Evolutionary conservation across 2,888 invertebrate species (phyloP).

Genomic region (Eugnorisma glareosa): DNA sequence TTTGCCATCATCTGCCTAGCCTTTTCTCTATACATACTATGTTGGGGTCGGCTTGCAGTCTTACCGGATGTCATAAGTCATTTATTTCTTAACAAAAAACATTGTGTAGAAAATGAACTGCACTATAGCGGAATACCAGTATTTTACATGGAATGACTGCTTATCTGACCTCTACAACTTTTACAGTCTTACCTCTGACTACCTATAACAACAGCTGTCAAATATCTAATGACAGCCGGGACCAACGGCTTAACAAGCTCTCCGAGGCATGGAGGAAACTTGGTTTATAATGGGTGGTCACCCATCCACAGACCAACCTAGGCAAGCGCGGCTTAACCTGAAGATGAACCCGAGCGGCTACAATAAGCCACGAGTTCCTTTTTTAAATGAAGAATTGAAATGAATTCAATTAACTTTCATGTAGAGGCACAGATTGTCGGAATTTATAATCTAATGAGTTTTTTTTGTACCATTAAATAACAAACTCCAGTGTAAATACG

Average conservation of each 20-base stretch:
- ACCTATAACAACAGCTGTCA: neutral
- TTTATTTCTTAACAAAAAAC: no score
- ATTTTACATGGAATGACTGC: no score
- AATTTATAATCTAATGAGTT: neutral
- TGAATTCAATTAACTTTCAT: neutral
- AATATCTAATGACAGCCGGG: neutral
- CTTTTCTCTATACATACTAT: no score
- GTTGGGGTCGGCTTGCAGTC: no score
- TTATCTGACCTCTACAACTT: neutral
- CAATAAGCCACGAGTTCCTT: neutral
- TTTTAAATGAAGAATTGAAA: neutral
- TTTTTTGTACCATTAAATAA: conserved; percentile 25
- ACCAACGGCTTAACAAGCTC: neutral
- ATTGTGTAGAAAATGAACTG: no score
- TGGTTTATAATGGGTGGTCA: neutral
- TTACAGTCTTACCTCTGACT: no score
- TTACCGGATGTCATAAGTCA: no score
- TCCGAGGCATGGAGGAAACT: neutral
- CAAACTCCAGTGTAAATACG: conserved; percentile 5
- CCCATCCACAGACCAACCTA: neutral
- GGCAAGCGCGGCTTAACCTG: neutral
- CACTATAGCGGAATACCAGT: no score
- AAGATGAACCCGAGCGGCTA: neutral
- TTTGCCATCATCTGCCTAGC: neutral
- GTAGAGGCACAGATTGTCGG: neutral